Percentiles rank a stretch among this genome's conserved stretches.
Evolutionary conservation across 2,797 vertebrate species (phyloP).

Genomic region (Spinus pinus): DNA sequence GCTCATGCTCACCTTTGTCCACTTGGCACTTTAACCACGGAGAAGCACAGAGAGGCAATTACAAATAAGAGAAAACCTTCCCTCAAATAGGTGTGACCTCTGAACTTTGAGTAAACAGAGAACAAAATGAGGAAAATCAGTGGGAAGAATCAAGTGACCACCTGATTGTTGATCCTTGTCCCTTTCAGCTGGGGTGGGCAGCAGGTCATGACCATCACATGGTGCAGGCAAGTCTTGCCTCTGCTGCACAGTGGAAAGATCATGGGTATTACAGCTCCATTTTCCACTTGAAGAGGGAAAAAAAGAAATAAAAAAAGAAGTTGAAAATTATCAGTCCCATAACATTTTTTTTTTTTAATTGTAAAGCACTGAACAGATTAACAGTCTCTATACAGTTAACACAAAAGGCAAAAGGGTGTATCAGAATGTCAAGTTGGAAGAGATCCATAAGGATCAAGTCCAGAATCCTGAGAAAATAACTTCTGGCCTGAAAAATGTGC

Average conservation of each 20-base stretch:
- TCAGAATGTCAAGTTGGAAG: not conserved
- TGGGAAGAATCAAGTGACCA: not conserved
- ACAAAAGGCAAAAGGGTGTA: not conserved
- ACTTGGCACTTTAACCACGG: not conserved
- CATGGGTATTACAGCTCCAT: fast-evolving
- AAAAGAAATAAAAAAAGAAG: not conserved
- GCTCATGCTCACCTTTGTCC: not conserved
- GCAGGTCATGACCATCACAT: not conserved
- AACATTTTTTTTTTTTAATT: not conserved
- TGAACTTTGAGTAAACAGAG: not conserved
- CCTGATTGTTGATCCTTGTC: not conserved
- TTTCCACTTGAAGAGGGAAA: not conserved
- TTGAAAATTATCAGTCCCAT: not conserved
- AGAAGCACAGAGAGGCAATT: not conserved
- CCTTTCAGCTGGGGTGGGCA: not conserved
- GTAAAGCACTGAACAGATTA: not conserved
- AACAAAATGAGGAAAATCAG: not conserved
- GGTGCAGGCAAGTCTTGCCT: not conserved
- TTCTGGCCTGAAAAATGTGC: not conserved
- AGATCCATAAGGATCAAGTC: not conserved
- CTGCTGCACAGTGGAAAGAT: not conserved
- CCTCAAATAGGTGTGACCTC: not conserved
- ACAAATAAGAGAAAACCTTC: not conserved
- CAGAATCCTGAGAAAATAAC: not conserved
- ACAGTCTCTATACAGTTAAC: not conserved